phyloP scores from a whole-genome alignment of 2,888 invertebrate genomes.

The Ectemnius lituratus region DNA sequence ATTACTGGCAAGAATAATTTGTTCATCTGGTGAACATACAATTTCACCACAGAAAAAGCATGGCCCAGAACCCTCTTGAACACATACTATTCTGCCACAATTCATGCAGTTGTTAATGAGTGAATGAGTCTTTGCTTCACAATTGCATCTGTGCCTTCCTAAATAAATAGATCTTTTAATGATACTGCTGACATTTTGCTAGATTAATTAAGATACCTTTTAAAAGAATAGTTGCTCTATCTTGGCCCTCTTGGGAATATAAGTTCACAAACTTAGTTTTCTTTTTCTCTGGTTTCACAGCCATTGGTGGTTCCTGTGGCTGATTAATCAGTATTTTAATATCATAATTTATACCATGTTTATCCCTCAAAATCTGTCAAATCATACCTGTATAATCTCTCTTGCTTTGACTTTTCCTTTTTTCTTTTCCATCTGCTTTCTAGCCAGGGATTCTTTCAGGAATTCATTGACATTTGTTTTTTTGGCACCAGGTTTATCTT shows the following conservation, averaged over 20 bases:
- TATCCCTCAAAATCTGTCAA: not conserved
- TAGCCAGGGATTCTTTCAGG: conserved; percentile 51
- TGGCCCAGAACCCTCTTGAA: conserved; percentile 97
- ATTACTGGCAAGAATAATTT: conserved; percentile 82
- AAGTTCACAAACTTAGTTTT: conserved; percentile 87
- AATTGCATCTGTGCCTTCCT: conserved; percentile 89
- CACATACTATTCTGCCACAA: conserved; percentile 97
- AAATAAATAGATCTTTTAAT: conserved; percentile 1
- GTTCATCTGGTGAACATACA: conserved; percentile 89
- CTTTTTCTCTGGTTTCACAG: conserved; percentile 78
- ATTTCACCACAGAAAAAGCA: conserved; percentile 94
- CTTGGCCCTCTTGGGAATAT: conserved; percentile 85
- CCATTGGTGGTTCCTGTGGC: conserved; percentile 56
- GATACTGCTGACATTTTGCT: conserved; percentile 3
- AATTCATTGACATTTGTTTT: conserved; percentile 64
- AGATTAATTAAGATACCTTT: conserved; percentile 72
- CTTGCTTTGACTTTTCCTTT: conserved; percentile 66
- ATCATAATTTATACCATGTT: not conserved
- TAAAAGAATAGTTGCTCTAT: conserved; percentile 78
- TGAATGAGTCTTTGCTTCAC: conserved; percentile 93
- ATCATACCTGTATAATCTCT: conserved; percentile 40
- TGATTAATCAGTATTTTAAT: conserved; percentile 12
- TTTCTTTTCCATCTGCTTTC: conserved; percentile 70
- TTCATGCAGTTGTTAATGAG: conserved; percentile 95
- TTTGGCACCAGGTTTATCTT: conserved; percentile 64